Conservation (phyloP, 1,140 invertebrate genomes). For the Campodea augens region DNA sequence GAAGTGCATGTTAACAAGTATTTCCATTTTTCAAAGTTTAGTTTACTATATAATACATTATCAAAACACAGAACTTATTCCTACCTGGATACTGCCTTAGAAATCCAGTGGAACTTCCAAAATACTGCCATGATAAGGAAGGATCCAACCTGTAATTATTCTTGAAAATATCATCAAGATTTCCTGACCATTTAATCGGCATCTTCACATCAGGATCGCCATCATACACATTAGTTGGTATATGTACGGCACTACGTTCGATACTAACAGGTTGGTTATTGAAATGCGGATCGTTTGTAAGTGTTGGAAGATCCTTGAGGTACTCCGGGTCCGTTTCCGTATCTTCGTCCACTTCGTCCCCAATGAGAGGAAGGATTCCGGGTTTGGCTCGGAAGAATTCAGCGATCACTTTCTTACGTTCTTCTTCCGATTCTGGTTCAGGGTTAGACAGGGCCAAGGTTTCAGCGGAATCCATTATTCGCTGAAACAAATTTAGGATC, state of each 20-base stretch:
- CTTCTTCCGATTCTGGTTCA: background rate
- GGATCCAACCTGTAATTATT: slow-evolving; percentile 73
- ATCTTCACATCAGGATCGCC: slow-evolving; percentile 40
- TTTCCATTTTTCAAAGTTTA: no score
- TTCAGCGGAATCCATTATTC: background rate
- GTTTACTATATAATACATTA: no score
- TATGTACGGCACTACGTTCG: slow-evolving; percentile 66
- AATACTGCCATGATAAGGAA: slow-evolving; percentile 87
- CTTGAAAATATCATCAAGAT: slow-evolving; percentile 60
- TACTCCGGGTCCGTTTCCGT: background rate
- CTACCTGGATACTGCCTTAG: slow-evolving; percentile 72
- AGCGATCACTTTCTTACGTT: no score
- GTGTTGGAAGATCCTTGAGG: background rate
- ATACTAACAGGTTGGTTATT: slow-evolving; percentile 67
- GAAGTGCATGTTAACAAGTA: no score
- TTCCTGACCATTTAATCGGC: slow-evolving; percentile 69
- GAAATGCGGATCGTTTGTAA: slow-evolving; percentile 41
- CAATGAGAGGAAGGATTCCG: no score
- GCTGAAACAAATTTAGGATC: background rate
- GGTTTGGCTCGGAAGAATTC: no score
- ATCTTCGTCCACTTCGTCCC: background rate
- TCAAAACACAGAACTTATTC: no score
- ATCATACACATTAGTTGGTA: slow-evolving; percentile 66
- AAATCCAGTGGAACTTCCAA: slow-evolving; percentile 80
- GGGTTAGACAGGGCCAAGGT: background rate